Conservation (phyloP, 37 sponge, comb jelly and placozoan genomes). For the Cladorhizidae sp. region DNA sequence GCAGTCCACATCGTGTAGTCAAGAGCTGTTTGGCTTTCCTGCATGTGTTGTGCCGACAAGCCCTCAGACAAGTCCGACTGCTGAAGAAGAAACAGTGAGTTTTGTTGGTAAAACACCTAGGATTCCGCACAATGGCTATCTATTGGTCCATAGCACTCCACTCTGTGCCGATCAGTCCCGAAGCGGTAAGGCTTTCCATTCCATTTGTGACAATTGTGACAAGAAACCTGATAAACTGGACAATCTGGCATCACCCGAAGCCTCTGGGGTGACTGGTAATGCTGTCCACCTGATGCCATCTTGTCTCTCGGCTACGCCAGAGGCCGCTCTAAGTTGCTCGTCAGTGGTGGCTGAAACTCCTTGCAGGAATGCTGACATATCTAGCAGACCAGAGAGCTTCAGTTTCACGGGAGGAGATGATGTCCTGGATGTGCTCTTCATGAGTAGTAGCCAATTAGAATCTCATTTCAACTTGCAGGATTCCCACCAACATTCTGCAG, state of each 20-base stretch:
- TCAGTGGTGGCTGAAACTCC: neutral
- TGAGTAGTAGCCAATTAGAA: conserved; percentile 30
- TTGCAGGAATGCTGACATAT: neutral
- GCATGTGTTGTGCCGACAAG: neutral
- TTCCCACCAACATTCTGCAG: too few relatives aligned
- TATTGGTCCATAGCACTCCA: conserved; percentile 10
- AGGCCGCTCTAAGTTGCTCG: neutral
- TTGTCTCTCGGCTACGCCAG: neutral
- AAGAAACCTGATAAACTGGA: neutral
- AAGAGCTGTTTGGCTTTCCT: conserved; percentile 2
- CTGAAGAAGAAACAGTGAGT: neutral
- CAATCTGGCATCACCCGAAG: neutral
- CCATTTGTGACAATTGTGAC: neutral
- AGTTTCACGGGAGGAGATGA: conserved; percentile 11
- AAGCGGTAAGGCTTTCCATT: neutral
- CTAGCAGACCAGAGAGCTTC: neutral
- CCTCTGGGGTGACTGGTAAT: neutral
- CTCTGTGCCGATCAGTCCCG: neutral
- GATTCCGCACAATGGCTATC: neutral
- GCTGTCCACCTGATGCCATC: neutral
- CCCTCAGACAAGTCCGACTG: neutral
- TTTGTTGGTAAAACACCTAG: neutral
- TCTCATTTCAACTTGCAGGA: neutral
- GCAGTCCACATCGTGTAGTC: neutral
- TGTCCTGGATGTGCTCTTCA: conserved; percentile 30